Base-by-base conservation (phyloP, 2,797 vertebrate species). In the Xyrichtys novacula region DNA sequence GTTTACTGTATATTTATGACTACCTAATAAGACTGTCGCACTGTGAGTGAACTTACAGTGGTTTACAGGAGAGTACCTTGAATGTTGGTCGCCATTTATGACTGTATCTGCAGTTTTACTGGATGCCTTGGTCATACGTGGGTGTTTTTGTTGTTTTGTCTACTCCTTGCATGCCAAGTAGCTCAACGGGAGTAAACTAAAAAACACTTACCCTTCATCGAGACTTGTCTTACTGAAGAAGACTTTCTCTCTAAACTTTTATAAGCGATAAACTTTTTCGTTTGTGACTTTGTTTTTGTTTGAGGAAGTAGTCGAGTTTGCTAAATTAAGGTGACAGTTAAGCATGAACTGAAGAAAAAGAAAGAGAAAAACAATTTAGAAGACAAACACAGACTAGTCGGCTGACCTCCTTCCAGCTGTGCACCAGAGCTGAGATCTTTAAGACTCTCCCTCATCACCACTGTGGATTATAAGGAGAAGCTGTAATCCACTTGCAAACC, bases 401-500 rank as follows among this genome's bases (percentile, higher is more conserved):
- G 36, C 53, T 85, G 86, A 88, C 84, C 81, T 76, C 66, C 55
- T 80, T 89, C 76, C 79, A 90, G 80, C 76, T 87, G 80, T 78
- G 74, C 42, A 84, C 74, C 71, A 80, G 46, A 40, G 76, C 69
- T 64, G 69, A 74, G 59, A 80, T 90, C 88, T 89, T 89, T 78
- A 87, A 86, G 83, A 86, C 81, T 85, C 73, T 53, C 74, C 82
- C 69, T 88, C 76, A 84, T 86, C 76, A 68, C 62, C 44, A 20
- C 70, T 44, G 9, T 71, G 83, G 91, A 91, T 92, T 92, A 90
- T 23, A 52, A 84, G 43, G 70, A 26, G 75, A 78, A 71, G 64
- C 71, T 61, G 62, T 93, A 91, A 93, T 93, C 91, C 86, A 82
- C 53, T 61, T 12, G 75, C 71, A 72, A 85, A 88, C 81, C 81